Conservation (phyloP, 37 sponge, comb jelly and placozoan species). For the Geodia barretti region DNA sequence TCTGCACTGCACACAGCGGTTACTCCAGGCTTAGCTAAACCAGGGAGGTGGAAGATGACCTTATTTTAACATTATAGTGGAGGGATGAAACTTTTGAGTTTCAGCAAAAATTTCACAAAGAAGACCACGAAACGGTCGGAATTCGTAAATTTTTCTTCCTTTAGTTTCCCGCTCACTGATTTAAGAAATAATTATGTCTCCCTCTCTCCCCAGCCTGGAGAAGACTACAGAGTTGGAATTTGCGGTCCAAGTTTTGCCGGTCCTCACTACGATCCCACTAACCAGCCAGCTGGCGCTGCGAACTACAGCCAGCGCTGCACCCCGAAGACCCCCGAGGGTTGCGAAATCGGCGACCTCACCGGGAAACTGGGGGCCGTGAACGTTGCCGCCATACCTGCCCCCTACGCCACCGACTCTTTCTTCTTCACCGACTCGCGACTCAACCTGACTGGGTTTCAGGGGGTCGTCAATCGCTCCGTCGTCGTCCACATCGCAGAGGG, state of each 20-base stretch:
- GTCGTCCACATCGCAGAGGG: constrained; percentile 17
- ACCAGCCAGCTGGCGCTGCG: neutral
- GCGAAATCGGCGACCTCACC: constrained; percentile 57
- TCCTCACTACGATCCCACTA: constrained; percentile 25
- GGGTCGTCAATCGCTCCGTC: constrained; percentile 18
- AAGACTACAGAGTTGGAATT: constrained; percentile 16
- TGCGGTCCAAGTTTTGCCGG: constrained; percentile 16
- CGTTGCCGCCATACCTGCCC: constrained; percentile 24
- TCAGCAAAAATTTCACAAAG: too few relatives aligned
- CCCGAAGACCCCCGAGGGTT: neutral
- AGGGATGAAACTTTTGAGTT: too few relatives aligned
- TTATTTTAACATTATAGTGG: too few relatives aligned
- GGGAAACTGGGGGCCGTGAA: constrained; percentile 27
- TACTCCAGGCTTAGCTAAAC: too few relatives aligned
- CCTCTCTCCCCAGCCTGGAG: constrained; percentile 41
- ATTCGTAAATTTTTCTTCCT: too few relatives aligned
- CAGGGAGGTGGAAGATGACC: too few relatives aligned
- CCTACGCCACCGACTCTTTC: constrained; percentile 18
- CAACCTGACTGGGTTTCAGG: constrained; percentile 25
- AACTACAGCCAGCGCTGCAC: constrained; percentile 17
- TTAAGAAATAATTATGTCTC: too few relatives aligned
- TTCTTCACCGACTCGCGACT: constrained; percentile 42
- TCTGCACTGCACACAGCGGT: too few relatives aligned
- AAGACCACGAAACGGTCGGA: too few relatives aligned
- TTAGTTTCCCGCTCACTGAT: too few relatives aligned